Percentiles rank a stretch among this genome's conserved stretches.
Evolutionary conservation across 30 jellyfish, hydroid and myxozoan species (phyloP).

Genomic region (Aurelia aurita): DNA sequence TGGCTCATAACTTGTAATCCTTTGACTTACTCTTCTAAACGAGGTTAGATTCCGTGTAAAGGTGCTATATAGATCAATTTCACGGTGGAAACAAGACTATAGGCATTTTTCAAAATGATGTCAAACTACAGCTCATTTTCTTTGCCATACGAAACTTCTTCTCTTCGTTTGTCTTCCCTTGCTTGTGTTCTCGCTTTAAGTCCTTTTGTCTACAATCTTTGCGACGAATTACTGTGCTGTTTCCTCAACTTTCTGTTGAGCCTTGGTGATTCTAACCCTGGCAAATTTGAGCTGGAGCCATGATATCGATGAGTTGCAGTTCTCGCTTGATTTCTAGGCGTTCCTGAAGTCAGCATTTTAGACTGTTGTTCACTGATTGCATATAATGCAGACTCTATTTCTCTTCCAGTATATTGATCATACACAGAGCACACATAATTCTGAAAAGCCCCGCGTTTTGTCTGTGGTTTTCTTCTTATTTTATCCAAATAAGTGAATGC

Average conservation of each 20-base stretch:
- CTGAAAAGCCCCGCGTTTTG: slow-evolving; percentile 36
- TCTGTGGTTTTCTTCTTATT: slow-evolving; percentile 21
- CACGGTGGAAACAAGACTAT: too few species aligned
- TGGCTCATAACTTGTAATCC: too few species aligned
- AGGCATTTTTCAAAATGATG: too few species aligned
- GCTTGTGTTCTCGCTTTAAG: too few species aligned
- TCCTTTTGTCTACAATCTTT: too few species aligned
- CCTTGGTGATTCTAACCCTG: slow-evolving; percentile 28
- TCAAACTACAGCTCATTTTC: too few species aligned
- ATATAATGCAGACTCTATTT: slow-evolving; percentile 53
- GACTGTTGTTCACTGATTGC: slow-evolving; percentile 39
- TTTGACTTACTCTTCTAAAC: too few species aligned
- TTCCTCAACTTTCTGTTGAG: neutral
- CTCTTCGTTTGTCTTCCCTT: too few species aligned
- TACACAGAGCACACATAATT: slow-evolving; percentile 31
- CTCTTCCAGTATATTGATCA: slow-evolving; percentile 15
- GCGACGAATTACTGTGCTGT: too few species aligned
- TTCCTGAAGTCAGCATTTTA: slow-evolving; percentile 22
- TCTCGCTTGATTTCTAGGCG: slow-evolving; percentile 13
- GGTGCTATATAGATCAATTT: too few species aligned
- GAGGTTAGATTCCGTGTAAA: too few species aligned
- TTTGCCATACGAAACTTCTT: too few species aligned
- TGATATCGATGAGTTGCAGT: neutral
- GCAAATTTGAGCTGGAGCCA: slow-evolving; percentile 34
- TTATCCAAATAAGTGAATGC: slow-evolving; percentile 46